A percentile compares a stretch with the other conserved stretches of the same genome.
phyloP scores from a whole-genome alignment of 2,113 vertebrate species.

The Brachyhypopomus gauderio region DNA sequence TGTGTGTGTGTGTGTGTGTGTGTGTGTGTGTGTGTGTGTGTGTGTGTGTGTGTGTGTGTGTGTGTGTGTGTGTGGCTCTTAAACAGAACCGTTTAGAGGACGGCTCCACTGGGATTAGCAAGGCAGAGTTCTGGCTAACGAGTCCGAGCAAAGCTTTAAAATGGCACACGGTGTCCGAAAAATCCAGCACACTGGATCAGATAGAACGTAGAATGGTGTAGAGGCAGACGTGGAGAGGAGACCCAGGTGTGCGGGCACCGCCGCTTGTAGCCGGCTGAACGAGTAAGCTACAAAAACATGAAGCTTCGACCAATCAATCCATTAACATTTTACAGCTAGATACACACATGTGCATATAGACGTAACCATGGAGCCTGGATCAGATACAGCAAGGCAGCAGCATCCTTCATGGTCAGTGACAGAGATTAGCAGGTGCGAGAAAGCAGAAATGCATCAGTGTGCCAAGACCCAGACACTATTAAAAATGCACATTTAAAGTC shows the following conservation, averaged over 20 bases:
- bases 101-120: slow-evolving; percentile 60
- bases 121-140: slow-evolving; percentile 1
- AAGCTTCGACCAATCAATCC: neutral
- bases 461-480: slow-evolving; percentile 1
- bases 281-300: neutral
- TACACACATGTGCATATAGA: neutral
- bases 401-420: neutral
- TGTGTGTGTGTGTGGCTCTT: neutral
- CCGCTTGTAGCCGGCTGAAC: neutral
- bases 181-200: neutral
- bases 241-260: too few species aligned
- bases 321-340: too few species aligned
- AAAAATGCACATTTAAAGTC: slow-evolving; percentile 18
- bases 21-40: neutral
- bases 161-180: neutral
- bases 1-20: neutral
- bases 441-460: neutral
- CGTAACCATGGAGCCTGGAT: neutral
- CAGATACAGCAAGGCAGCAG: neutral
- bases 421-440: neutral
- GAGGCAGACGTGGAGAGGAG: too few species aligned
- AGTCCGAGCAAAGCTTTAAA: neutral
- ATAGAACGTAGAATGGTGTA: neutral
- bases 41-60: neutral
- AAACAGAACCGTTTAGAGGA: slow-evolving; percentile 61